Base-by-base conservation (phyloP, 2,113 vertebrate species). In the Leiothrix lutea region DNA sequence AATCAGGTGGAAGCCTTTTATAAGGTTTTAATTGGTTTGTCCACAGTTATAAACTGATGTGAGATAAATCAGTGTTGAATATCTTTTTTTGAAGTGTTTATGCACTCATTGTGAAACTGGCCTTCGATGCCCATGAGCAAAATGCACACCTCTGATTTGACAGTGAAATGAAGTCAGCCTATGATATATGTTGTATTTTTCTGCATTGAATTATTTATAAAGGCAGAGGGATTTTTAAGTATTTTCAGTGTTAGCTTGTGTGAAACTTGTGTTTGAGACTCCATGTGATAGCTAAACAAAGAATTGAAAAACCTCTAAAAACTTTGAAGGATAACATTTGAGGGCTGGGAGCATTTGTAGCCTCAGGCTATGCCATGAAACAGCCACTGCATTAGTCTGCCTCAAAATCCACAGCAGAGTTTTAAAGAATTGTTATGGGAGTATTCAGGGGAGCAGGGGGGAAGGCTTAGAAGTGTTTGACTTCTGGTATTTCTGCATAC, bases 351-450 rank as follows among this genome's bases (percentile, higher is more conserved):
- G 91, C 96, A 47, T 98, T 97, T 96, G 71, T n/a, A 95, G 97
- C 98, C 98, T 95, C 64, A 80, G 98, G 98, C 97, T 87, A 96
- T 62, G 91, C 72, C 95, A 95, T 57, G 40, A 85, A 97, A 93
- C 94, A 95, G 78, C 82, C 92, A 82, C 93, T 90, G 72, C 65
- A 65, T 58, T 87, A 81, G 91, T 88, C 80, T 86, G 75, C 80
- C 94, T 95, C 84, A 94, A 96, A 98, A 97, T 96, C 94, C 94
- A 72, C 87, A 62, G 80, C 95, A 95, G 61, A 67, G 70, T 97
- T 97, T 86, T 91, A 92, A 97, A 97, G 66, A 74, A 86, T 84
- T 29, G 2, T 94, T 97, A 87, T 90, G 97, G 97, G 95, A 97
- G 86, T 91, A 86, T 58, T 74, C 15, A 74, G 48, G 50, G 58